These are phyloP conservation scores for Drosophila dives DNA, from an alignment of 2,888 invertebrate genomes.

Conservation along the genomic window DNA sequence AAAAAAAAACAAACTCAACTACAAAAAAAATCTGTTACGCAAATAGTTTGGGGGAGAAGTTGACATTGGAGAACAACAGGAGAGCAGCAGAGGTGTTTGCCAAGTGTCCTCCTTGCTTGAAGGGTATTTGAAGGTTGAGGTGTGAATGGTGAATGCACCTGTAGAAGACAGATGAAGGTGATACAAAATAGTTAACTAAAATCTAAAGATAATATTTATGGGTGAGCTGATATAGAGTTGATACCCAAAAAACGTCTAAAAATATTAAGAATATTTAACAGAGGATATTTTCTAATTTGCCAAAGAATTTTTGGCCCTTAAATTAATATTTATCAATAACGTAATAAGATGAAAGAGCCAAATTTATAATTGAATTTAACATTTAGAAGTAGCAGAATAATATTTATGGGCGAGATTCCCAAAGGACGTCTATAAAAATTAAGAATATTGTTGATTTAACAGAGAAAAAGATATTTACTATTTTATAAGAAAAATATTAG, in stretches of 20 bases:
- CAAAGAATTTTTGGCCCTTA: too few relatives aligned
- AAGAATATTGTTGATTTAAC: background rate
- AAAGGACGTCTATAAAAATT: too few relatives aligned
- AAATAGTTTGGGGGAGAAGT: conserved; percentile 34
- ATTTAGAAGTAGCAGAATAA: too few relatives aligned
- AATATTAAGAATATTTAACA: background rate
- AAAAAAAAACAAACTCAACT: background rate
- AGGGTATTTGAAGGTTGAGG: conserved; percentile 50
- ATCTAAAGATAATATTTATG: conserved; percentile 2
- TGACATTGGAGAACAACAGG: conserved; percentile 4
- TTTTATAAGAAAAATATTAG: background rate
- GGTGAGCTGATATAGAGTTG: background rate
- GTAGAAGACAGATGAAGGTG: conserved; percentile 16
- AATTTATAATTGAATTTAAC: too few relatives aligned
- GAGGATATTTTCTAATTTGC: too few relatives aligned
- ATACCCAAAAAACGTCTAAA: background rate
- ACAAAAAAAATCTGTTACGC: conserved; percentile 19
- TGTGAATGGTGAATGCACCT: conserved; percentile 15
- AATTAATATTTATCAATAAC: too few relatives aligned
- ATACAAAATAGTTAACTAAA: conserved; percentile 5
- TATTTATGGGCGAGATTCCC: too few relatives aligned
- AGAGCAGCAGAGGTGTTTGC: conserved; percentile 25
- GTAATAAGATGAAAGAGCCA: too few relatives aligned
- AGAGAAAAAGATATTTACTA: background rate
- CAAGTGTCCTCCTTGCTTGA: conserved; percentile 39